Conservation (phyloP, 2,113 vertebrate species). For the Thunnus thynnus region DNA sequence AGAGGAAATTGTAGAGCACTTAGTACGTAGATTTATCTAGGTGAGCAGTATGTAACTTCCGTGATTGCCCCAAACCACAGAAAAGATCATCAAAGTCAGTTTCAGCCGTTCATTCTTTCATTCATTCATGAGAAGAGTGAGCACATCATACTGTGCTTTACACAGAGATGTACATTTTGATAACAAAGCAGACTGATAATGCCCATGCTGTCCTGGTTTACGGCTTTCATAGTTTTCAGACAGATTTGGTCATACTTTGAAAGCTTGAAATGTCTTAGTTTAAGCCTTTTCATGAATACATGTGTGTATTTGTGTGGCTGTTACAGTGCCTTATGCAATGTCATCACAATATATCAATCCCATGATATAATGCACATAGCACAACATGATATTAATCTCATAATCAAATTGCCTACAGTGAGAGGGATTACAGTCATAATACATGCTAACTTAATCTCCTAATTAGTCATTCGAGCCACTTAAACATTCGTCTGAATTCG, state of each 20-base stretch:
- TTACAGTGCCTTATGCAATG: not conserved
- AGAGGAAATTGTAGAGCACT: not conserved
- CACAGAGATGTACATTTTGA: not conserved
- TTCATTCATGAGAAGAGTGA: constrained; percentile 33
- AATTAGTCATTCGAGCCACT: constrained; percentile 59
- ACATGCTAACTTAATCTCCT: constrained; percentile 29
- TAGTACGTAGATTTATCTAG: not conserved
- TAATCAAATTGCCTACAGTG: constrained; percentile 25
- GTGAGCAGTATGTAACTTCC: not conserved
- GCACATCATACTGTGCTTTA: not conserved
- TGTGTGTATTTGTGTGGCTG: not conserved
- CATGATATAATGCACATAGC: constrained; percentile 2
- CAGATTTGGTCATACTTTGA: not conserved
- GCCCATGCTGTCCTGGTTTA: not conserved
- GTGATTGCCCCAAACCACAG: not conserved
- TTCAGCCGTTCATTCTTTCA: constrained; percentile 2
- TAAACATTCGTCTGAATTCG: constrained; percentile 43
- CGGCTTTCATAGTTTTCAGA: not conserved
- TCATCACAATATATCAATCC: not conserved
- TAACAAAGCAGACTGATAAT: not conserved
- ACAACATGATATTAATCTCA: constrained; percentile 33
- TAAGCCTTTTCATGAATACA: not conserved
- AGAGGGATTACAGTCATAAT: constrained; percentile 52
- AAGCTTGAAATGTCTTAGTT: not conserved
- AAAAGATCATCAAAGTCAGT: constrained; percentile 14